Evolutionary conservation across 2,113 vertebrate species (phyloP), one percentile per base, ranked within the genome.

Genomic region (Clarias batrachus): DNA sequence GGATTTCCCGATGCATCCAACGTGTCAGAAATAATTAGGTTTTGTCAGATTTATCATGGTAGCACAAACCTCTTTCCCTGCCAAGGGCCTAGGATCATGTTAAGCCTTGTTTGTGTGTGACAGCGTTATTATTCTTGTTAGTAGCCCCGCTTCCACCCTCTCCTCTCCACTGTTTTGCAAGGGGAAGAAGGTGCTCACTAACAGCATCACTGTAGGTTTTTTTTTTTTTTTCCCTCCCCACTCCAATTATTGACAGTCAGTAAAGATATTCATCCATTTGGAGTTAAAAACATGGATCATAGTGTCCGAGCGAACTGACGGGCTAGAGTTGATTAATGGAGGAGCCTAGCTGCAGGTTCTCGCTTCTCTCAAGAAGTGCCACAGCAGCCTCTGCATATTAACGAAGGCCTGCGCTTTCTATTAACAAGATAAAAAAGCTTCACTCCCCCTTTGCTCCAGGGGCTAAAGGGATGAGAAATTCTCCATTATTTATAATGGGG

Each of bases 21-120:
- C 96, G 96, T 99, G 98, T 99, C 98, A 98, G 97, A 98, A 99
- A 99, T 99, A 99, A 99, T 99, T 98, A 99, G 97, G 96, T 99
- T 99, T 99, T 98, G 98, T 97, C 97, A 99, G 97, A 98, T 98
- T 98, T 99, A 98, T 99, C 97, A 99, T 97, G 94, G 96, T 95
- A 96, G 96, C 96, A 95, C 96, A 97, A 97, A 97, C 97, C 97
- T 96, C 96, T 96, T 96, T 97, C 95, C 96, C 95, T 93, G 95
- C 95, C 96, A 96, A 93, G 95, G 96, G 95, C 96, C 96, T 91
- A 95, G 93, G 96, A 97, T 98, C 97, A 96, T 97, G 97, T 98
- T 97, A 96, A 96, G 96, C 98, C 97, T 97, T 99, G 98, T 99
- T 99, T 99, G 97, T 97, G 96, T 97, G 96, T 98, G 98, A 99